Percentiles rank a stretch among this genome's conserved stretches.
These are phyloP conservation scores for Hydropsyche betteni DNA, from an alignment of 2,888 invertebrate genomes.

Conservation along the genomic window DNA sequence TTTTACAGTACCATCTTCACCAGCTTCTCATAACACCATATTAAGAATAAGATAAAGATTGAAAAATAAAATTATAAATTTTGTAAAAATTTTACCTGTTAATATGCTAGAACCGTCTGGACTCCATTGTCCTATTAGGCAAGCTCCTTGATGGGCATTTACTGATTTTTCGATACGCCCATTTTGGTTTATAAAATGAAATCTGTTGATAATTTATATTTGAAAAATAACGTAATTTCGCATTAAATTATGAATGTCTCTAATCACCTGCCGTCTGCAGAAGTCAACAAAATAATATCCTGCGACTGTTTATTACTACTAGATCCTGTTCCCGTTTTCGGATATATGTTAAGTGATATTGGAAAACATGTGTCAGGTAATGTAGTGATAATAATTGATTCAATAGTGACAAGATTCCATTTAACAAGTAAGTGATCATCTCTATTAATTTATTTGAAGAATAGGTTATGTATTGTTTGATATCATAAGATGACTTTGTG, in stretches of 20 bases:
- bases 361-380: slow-evolving; percentile 87
- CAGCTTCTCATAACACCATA: slow-evolving; percentile 68
- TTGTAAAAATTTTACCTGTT: slow-evolving; percentile 69
- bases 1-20: slow-evolving; percentile 96
- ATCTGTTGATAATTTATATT: slow-evolving; percentile 64
- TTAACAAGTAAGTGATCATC: slow-evolving; percentile 90
- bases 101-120: slow-evolving; percentile 94
- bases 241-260: slow-evolving; percentile 16
- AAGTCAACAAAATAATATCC: slow-evolving; percentile 85
- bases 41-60: slow-evolving; percentile 33
- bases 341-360: slow-evolving; percentile 90
- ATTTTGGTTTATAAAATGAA: slow-evolving; percentile 86
- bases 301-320: slow-evolving; percentile 69
- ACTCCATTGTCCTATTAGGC: slow-evolving; percentile 91
- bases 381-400: slow-evolving; percentile 78
- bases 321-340: slow-evolving; percentile 67
- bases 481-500: slow-evolving; percentile 38
- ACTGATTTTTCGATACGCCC: slow-evolving; percentile 93
- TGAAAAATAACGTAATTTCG: not conserved
- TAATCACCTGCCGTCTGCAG: slow-evolving; percentile 80
- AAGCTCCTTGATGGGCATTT: slow-evolving; percentile 92
- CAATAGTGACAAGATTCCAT: slow-evolving; percentile 87
- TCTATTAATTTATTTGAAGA: slow-evolving; percentile 60
- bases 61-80: slow-evolving; percentile 41
- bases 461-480: slow-evolving; percentile 34